Conservation (phyloP, 1,140 invertebrate genomes). For the Sinella curviseta region DNA sequence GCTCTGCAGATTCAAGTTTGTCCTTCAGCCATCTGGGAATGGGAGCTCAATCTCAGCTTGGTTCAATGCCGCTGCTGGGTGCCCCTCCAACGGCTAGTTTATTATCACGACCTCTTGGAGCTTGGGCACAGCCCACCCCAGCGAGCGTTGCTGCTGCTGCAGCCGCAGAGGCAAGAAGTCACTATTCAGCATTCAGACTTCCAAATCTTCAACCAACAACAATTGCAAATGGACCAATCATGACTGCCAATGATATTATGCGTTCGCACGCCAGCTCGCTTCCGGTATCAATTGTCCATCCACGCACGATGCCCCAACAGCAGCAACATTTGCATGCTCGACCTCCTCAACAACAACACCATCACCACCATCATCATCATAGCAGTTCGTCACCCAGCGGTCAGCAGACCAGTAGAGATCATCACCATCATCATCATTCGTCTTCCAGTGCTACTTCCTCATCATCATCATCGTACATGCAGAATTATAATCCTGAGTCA, state of each 20-base stretch:
- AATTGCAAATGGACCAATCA: not conserved
- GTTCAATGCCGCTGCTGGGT: not conserved
- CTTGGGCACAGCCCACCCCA: not conserved
- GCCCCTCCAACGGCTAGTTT: not conserved
- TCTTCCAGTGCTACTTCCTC: not conserved
- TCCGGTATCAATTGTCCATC: constrained; percentile 35
- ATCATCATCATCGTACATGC: not conserved
- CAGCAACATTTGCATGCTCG: not conserved
- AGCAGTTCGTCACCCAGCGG: too few relatives aligned
- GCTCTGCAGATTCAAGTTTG: constrained; percentile 9
- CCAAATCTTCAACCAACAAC: constrained; percentile 22
- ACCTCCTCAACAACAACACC: constrained; percentile 6
- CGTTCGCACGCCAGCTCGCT: not conserved
- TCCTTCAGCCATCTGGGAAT: constrained; percentile 16
- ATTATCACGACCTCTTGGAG: constrained; percentile 1
- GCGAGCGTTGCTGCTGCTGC: not conserved
- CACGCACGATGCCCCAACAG: constrained; percentile 13
- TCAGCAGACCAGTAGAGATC: not conserved
- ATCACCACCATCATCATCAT: constrained; percentile 24
- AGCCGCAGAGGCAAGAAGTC: not conserved
- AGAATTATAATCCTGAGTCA: constrained; percentile 29
- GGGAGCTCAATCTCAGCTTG: constrained; percentile 21
- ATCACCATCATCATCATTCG: constrained; percentile 1
- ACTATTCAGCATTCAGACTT: constrained; percentile 45
- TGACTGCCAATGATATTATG: not conserved